Evolutionary conservation across 2,113 vertebrate genomes (phyloP).

Genomic region (Halcyon malimbica): DNA sequence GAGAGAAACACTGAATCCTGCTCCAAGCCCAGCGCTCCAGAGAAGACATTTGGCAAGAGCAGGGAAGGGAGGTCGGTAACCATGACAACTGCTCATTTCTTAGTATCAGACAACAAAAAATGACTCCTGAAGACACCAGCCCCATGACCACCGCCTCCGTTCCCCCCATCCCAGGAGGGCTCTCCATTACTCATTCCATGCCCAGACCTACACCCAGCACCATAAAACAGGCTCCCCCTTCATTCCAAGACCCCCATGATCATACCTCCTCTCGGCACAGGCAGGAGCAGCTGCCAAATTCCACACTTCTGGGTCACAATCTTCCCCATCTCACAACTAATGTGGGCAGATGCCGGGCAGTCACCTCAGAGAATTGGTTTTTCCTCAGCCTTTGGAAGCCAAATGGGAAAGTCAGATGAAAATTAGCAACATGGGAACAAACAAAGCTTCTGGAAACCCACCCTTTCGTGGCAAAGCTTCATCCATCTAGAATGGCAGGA

Average conservation of each 20-base stretch:
- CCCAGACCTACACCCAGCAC: not conserved
- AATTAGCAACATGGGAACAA: accelerated
- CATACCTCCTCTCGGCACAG: not conserved
- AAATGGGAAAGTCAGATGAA: accelerated
- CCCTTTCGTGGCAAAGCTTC: not conserved
- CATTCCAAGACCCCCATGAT: accelerated
- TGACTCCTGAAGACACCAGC: not conserved
- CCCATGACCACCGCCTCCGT: not conserved
- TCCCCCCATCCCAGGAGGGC: not conserved
- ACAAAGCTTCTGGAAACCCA: not conserved
- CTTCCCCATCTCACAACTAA: not conserved
- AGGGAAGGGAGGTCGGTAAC: slow-evolving; percentile 11
- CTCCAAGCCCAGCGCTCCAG: not conserved
- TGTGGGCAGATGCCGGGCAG: accelerated
- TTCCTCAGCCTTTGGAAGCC: not conserved
- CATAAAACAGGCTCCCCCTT: accelerated
- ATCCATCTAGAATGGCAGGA: not conserved
- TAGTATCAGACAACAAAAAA: not conserved
- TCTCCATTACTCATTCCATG: accelerated
- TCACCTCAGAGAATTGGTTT: not conserved
- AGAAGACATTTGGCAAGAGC: slow-evolving; percentile 20
- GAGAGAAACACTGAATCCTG: not conserved
- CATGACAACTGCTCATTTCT: slow-evolving; percentile 22
- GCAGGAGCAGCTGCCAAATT: not conserved
- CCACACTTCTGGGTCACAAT: accelerated